These are phyloP conservation scores for Watsonalla cultraria DNA, from an alignment of 2,888 invertebrate species.

Conservation along the genomic window DNA sequence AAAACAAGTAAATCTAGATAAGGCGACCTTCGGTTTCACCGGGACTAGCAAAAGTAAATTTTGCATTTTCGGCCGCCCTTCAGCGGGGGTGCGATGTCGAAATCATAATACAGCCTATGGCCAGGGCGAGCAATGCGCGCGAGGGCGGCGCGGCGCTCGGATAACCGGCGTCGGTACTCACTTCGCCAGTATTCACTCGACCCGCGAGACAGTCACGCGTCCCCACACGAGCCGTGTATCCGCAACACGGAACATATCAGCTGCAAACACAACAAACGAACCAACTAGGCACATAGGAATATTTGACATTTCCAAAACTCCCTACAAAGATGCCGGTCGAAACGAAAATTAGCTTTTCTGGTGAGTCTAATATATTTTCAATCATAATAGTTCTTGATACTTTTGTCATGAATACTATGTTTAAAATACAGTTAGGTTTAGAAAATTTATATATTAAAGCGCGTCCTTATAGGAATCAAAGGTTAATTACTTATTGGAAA, in stretches of 20 bases:
- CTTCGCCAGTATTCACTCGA: slow-evolving; percentile 59
- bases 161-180: slow-evolving; percentile 34
- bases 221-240: slow-evolving; percentile 34
- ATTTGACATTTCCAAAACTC: background rate
- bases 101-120: slow-evolving; percentile 33
- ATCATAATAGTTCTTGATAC: slow-evolving; percentile 6
- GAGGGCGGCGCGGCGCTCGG: slow-evolving; percentile 40
- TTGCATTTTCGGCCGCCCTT: slow-evolving; percentile 14
- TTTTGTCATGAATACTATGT: background rate
- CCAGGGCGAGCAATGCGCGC: slow-evolving; percentile 24
- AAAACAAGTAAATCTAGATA: background rate
- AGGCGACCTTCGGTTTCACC: slow-evolving; percentile 13
- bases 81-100: slow-evolving; percentile 26
- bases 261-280: background rate
- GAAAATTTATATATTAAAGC: background rate
- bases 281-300: background rate
- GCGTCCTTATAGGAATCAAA: too few relatives aligned
- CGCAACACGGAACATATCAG: slow-evolving; percentile 36
- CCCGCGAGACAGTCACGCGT: slow-evolving; percentile 56
- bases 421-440: too few relatives aligned
- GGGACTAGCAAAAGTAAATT: slow-evolving; percentile 24
- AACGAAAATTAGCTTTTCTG: slow-evolving; percentile 74
- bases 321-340: slow-evolving; percentile 64
- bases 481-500: too few relatives aligned
- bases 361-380: slow-evolving; percentile 41